Percentiles rank a stretch among this genome's conserved stretches.
phyloP scores from a whole-genome alignment of 2,888 invertebrate genomes.

The Acleris laterana region DNA sequence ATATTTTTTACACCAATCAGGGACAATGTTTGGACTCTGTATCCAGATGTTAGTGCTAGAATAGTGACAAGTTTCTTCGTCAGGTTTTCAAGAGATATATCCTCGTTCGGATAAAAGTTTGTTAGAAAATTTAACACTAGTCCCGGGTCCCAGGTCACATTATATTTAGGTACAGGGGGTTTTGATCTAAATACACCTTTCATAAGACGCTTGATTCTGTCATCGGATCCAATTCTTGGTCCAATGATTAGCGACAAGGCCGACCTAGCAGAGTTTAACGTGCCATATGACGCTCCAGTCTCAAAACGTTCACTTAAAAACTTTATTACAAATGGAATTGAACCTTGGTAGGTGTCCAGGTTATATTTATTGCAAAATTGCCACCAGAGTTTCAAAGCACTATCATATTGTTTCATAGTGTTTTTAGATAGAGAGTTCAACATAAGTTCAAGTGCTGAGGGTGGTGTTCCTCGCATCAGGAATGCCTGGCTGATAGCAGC shows the following conservation, averaged over 20 bases:
- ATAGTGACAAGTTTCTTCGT: constrained; percentile 19
- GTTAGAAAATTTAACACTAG: constrained; percentile 5
- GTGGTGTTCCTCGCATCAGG: too few species aligned
- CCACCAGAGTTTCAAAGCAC: constrained; percentile 12
- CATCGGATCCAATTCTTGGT: too few species aligned
- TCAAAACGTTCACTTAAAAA: constrained; percentile 10
- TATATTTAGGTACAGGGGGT: too few species aligned
- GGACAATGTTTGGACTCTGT: constrained; percentile 16
- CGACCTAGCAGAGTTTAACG: too few species aligned
- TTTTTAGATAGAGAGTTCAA: not conserved
- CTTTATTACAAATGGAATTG: not conserved
- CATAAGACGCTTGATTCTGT: too few species aligned
- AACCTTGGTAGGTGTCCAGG: not conserved
- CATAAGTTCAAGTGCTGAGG: too few species aligned
- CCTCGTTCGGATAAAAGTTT: not conserved
- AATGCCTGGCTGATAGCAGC: not conserved
- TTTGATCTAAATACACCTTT: too few species aligned
- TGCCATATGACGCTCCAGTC: not conserved
- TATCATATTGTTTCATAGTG: constrained; percentile 7
- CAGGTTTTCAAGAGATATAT: not conserved
- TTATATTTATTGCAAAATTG: not conserved
- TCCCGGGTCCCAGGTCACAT: constrained; percentile 1
- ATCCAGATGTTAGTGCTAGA: not conserved
- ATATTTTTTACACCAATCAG: constrained; percentile 8
- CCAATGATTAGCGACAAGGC: too few species aligned